Conservation (phyloP, 2,888 invertebrate genomes). For the Seira sanloemensis region DNA sequence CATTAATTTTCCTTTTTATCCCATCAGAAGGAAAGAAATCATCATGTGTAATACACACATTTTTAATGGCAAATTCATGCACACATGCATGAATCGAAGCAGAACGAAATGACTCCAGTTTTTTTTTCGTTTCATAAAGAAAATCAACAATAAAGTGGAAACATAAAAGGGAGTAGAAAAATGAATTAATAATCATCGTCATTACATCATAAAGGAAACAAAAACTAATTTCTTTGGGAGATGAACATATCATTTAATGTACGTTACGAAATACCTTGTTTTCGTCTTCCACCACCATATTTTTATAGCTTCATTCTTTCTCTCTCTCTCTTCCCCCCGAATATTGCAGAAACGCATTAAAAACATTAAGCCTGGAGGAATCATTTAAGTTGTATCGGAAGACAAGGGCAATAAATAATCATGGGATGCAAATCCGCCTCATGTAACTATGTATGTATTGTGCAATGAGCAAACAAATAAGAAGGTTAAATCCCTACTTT, state of each 20-base stretch:
- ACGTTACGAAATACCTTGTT: conserved; percentile 16
- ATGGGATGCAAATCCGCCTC: neutral
- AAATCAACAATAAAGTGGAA: neutral
- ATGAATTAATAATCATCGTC: conserved; percentile 37
- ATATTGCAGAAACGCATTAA: neutral
- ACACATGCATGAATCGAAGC: conserved; percentile 35
- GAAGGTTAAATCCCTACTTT: neutral
- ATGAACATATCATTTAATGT: conserved; percentile 18
- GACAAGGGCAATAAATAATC: neutral
- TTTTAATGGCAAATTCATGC: conserved; percentile 44
- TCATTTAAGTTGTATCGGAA: neutral
- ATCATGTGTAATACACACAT: neutral
- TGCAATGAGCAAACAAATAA: neutral
- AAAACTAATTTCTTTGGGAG: conserved; percentile 45
- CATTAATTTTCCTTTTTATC: too few relatives aligned
- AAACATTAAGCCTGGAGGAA: conserved; percentile 23
- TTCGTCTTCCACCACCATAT: conserved; percentile 3
- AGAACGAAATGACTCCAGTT: conserved; percentile 30
- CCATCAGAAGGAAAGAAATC: conserved; percentile 4
- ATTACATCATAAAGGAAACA: conserved; percentile 51
- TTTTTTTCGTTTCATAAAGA: neutral
- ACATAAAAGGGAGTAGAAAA: neutral
- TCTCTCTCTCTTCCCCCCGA: neutral
- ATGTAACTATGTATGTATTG: neutral
- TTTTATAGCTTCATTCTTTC: neutral